Evolutionary conservation across 2,888 invertebrate genomes (phyloP).

Genomic region (Chymomyza amoena): DNA sequence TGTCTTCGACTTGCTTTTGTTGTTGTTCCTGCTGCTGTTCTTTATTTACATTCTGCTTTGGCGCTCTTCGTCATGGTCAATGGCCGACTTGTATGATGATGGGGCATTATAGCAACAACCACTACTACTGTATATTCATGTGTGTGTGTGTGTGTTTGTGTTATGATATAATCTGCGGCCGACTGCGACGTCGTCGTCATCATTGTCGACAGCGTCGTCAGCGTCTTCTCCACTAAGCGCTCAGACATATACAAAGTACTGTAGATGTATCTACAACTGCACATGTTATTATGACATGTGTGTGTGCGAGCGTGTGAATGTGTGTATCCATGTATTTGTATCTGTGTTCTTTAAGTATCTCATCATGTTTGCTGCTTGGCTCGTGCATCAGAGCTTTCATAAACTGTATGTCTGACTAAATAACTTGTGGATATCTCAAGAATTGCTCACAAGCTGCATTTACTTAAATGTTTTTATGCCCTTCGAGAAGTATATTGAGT

Average conservation of each 20-base stretch:
- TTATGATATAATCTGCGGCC: slow-evolving; percentile 74
- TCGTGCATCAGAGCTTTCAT: background rate
- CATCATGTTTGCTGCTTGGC: slow-evolving; percentile 12
- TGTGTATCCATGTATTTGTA: background rate
- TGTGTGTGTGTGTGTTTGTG: slow-evolving; percentile 36
- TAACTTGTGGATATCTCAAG: background rate
- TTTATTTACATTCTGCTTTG: slow-evolving; percentile 69
- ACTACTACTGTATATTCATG: slow-evolving; percentile 19
- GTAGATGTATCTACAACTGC: background rate
- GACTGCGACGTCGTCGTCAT: slow-evolving; percentile 10
- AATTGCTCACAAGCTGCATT: background rate
- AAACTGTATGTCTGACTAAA: background rate
- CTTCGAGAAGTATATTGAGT: background rate
- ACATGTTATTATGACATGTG: background rate
- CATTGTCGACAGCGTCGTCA: background rate
- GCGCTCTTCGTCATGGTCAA: slow-evolving; percentile 75
- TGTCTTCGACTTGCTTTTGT: slow-evolving; percentile 21
- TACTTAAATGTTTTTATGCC: background rate
- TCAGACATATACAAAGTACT: background rate
- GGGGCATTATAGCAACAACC: slow-evolving; percentile 57
- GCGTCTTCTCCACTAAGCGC: background rate
- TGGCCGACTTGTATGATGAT: slow-evolving; percentile 63
- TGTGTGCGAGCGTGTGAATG: background rate
- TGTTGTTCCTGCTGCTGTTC: slow-evolving; percentile 20
- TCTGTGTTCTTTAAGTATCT: slow-evolving; percentile 20